Conservation (phyloP, 2,113 vertebrate species). For the Thryonomys swinderianus region DNA sequence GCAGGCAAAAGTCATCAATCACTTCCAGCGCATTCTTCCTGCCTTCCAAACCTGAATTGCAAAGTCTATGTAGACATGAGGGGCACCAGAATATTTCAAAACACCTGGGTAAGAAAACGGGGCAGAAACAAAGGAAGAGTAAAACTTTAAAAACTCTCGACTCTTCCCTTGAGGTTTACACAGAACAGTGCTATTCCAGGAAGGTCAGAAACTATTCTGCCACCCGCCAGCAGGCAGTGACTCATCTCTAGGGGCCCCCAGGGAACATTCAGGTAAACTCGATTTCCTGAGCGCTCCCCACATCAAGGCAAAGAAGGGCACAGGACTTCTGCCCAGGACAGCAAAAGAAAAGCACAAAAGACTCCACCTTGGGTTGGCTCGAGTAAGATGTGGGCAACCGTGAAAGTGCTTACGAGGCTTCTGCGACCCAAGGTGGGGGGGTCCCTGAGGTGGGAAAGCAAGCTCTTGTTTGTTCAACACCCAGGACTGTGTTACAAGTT, state of each 20-base stretch:
- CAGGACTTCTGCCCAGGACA: neutral
- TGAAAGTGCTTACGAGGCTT: neutral
- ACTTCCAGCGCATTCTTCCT: neutral
- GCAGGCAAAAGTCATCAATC: constrained; percentile 43
- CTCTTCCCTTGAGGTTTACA: neutral
- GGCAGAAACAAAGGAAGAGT: constrained; percentile 48
- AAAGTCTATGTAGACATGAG: constrained; percentile 32
- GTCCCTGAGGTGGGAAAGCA: neutral
- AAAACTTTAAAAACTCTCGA: neutral
- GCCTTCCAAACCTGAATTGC: neutral
- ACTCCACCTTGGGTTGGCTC: neutral
- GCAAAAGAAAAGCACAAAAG: neutral
- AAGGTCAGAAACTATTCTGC: neutral
- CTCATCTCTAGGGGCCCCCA: neutral
- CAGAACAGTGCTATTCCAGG: neutral
- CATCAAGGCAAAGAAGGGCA: neutral
- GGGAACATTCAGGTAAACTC: too few species aligned
- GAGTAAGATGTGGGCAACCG: neutral
- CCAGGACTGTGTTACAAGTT: fast-evolving
- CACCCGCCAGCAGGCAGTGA: neutral
- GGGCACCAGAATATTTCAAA: constrained; percentile 13
- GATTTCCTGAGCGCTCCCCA: neutral
- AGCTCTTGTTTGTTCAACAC: neutral
- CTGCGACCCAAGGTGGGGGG: neutral
- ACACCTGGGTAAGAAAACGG: neutral